phyloP scores from a whole-genome alignment of 2,797 vertebrate genomes.

The Myiotriccus ornatus region DNA sequence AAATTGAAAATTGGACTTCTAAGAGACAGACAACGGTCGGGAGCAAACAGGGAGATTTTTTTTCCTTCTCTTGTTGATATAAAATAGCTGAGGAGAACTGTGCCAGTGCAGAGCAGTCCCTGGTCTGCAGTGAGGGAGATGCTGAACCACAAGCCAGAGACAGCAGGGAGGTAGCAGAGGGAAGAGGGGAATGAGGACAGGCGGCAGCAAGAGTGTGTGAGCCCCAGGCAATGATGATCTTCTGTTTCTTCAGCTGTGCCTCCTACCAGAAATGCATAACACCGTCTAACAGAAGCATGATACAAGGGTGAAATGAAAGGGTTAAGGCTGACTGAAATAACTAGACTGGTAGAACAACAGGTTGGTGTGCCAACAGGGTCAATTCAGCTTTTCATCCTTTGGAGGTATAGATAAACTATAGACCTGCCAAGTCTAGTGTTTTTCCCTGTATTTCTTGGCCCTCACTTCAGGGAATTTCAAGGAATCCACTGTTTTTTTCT shows the following conservation, averaged over 20 bases:
- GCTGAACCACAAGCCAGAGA: not conserved
- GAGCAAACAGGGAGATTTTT: not conserved
- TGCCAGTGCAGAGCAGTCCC: not conserved
- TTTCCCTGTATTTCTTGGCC: slow-evolving; percentile 28
- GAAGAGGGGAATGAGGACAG: not conserved
- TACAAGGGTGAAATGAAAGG: not conserved
- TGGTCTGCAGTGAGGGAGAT: not conserved
- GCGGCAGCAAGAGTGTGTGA: fast-evolving
- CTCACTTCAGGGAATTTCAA: slow-evolving; percentile 34
- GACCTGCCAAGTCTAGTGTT: slow-evolving; percentile 33
- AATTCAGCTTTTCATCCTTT: slow-evolving; percentile 34
- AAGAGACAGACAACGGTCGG: not conserved
- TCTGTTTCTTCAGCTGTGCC: not conserved
- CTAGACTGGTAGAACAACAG: slow-evolving; percentile 32
- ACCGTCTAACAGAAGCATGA: not conserved
- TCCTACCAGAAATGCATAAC: not conserved
- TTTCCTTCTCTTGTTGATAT: not conserved
- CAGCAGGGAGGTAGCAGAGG: not conserved
- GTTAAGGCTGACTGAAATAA: slow-evolving; percentile 23
- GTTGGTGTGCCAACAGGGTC: slow-evolving; percentile 4
- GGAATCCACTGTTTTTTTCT: not conserved
- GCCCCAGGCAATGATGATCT: fast-evolving
- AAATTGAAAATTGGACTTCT: not conserved
- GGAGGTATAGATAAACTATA: not conserved
- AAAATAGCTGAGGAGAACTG: not conserved